Evolutionary conservation across 2,888 invertebrate species (phyloP).

Genomic region (Deilephila porcellus): DNA sequence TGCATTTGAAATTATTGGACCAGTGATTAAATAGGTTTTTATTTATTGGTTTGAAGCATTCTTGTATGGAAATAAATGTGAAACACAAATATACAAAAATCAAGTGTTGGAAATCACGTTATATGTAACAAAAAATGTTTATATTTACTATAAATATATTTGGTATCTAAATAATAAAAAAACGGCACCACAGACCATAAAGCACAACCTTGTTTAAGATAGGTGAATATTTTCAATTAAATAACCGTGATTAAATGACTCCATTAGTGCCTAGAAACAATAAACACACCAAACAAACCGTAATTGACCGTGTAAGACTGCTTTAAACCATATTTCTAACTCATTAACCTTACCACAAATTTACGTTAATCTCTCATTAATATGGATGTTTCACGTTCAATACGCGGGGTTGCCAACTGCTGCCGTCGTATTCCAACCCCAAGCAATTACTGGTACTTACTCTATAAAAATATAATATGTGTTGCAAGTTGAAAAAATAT

Average conservation of each 20-base stretch:
- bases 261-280: neutral
- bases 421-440: slow-evolving; percentile 32
- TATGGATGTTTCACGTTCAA: slow-evolving; percentile 2
- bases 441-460: slow-evolving; percentile 63
- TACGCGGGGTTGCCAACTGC: slow-evolving; percentile 7
- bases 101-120: no score
- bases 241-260: neutral
- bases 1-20: slow-evolving; percentile 27
- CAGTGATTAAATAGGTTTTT: slow-evolving; percentile 18
- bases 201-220: neutral
- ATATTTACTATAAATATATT: no score
- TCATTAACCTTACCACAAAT: neutral
- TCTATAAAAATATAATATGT: slow-evolving; percentile 51
- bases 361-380: slow-evolving; percentile 3
- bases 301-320: slow-evolving; percentile 8
- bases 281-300: neutral
- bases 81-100: no score
- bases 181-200: no score
- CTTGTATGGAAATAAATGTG: neutral
- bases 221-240: neutral
- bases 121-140: no score
- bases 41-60: neutral
- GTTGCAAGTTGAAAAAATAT: slow-evolving; percentile 50
- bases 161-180: no score
- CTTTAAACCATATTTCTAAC: neutral